Evolutionary conservation across 2,888 invertebrate species (phyloP), one percentile per base, ranked within the genome.

Genomic region (Priocnemis perturbator): DNA sequence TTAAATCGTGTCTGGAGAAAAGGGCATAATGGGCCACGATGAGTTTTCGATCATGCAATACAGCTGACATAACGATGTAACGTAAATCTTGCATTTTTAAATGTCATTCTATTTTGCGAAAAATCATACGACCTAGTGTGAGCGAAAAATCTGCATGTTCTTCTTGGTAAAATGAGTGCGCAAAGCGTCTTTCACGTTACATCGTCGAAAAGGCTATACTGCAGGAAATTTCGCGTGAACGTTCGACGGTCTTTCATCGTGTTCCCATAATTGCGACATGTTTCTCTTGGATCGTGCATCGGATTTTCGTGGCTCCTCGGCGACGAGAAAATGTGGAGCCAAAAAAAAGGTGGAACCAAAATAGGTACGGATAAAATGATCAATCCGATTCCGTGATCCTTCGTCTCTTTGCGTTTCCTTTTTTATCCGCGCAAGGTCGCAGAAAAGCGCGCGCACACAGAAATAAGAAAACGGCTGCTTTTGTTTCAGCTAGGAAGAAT

Each of bases 401-500:
- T 50, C 20, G 50, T 50, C 50, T 50, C 50, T 50, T 20, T 50
- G 19, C 50, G 20, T 20, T 50, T 17, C 20, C 20, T 50, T 50
- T 20, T 50, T 50, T 20, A 37, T 37, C 37, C 37, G 37, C 14
- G 14, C 37, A 37, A 37, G 37, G 50, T 50, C 11, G 50, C 50
- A 50, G 17, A 64, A 15, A 15, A 14, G 11, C 4, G 53, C 53
- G 53, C 20, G 19, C 50, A 50, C 17, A 20, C 50, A 20, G 17
- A 50, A 60, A 26, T 60, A 47, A 53, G 56, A 44, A 68, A 61
- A 66, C 71, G 80, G 79, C 73, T 72, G 78, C 73, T 72, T 67
- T 76, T 69, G 64, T 75, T 68, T 77, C 68, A 81, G 73, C 81
- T 83, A 80, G 78, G 82, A 81, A 78, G 82, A 78, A 81, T 83